Base-by-base conservation (phyloP, 2,113 vertebrate genomes). In the Chlorodrepanis virens region DNA sequence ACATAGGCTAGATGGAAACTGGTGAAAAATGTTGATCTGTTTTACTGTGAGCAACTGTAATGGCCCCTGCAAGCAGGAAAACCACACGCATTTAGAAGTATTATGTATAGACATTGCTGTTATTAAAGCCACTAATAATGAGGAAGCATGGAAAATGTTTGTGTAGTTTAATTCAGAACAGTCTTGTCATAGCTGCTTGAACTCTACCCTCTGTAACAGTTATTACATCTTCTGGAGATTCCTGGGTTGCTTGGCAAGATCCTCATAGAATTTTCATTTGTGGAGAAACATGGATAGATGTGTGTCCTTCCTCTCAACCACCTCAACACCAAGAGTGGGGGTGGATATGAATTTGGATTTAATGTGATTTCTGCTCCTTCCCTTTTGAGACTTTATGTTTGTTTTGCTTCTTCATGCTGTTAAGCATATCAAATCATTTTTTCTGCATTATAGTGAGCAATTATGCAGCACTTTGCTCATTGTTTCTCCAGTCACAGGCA, bases 111-210 rank as follows among this genome's bases (percentile, higher is more conserved):
- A 39, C 33, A 59, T 21, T 0, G 1, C 45, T 65, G 33, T 61
- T 88, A 94, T 88, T 94, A 90, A 90, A 93, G 42, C 25, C 50
- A 67, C 52, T 86, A 77, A 80, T 68, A 85, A 93, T 50, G 11
- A 64, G 53, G 20, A 86, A 83, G 12, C 37, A 65, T 61, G 17
- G 91, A 40, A 83, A 90, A 49, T 14, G 15, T n/a, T 64, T 57
- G 24, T 79, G 31, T 39, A 60, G 20, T 60, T 85, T 80, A 90
- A 61, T 64, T 76, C 53, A 76, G 40, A 71, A 63, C 35, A 78
- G 27, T 68, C 19, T 70, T 9, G 15, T 87, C 63, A 74, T 14
- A 54, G 29, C 39, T 60, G 47, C 50, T 72, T 68, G 60, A 78
- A n/a, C 74, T 85, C 80, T 67, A 67, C 37, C 20, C 15, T 47